Evolutionary conservation across 2,888 invertebrate genomes (phyloP).

Genomic region (Lamellibrachia columna): DNA sequence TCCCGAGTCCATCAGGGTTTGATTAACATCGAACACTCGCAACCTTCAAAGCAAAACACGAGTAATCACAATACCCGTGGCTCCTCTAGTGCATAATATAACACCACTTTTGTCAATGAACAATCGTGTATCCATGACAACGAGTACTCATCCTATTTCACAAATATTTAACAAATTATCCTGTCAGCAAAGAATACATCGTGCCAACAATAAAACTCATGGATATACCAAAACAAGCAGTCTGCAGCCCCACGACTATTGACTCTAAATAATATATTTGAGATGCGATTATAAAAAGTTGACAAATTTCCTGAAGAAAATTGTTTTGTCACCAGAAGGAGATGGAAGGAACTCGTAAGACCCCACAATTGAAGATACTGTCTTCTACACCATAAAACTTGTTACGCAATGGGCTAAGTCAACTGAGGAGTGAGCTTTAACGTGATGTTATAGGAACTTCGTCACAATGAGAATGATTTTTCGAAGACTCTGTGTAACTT

Average conservation of each 20-base stretch:
- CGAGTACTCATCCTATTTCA: too few relatives aligned
- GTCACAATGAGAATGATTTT: background rate
- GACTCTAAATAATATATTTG: too few relatives aligned
- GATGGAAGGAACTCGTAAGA: background rate
- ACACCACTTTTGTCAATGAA: background rate
- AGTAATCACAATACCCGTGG: background rate
- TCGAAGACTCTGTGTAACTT: background rate
- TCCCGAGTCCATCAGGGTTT: slow-evolving; percentile 46
- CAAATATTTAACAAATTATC: background rate
- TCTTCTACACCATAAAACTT: background rate
- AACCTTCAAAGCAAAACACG: slow-evolving; percentile 22
- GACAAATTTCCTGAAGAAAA: background rate
- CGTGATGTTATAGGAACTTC: background rate
- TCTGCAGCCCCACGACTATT: too few relatives aligned
- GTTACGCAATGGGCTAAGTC: background rate
- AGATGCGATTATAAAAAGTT: too few relatives aligned
- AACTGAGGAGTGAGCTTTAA: too few relatives aligned
- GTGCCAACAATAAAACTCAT: too few relatives aligned
- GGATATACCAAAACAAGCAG: too few relatives aligned
- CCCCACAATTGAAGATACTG: background rate
- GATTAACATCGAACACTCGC: slow-evolving; percentile 25
- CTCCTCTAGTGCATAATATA: background rate
- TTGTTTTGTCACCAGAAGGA: background rate
- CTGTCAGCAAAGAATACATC: background rate
- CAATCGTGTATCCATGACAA: background rate